phyloP scores from a whole-genome alignment of 2,888 invertebrate species.

The Apocheima hispidaria region DNA sequence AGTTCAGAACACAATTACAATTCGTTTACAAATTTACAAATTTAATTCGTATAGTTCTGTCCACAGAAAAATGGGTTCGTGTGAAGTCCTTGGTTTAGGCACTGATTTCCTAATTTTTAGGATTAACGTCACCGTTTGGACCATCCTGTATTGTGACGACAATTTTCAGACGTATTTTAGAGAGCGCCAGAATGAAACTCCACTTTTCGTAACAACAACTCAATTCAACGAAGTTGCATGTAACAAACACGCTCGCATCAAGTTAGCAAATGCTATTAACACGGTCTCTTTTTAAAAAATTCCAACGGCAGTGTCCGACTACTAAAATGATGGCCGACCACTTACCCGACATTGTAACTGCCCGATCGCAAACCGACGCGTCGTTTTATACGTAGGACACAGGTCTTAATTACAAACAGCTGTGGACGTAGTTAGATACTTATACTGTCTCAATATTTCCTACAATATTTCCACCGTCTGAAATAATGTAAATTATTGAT shows the following conservation, averaged over 20 bases:
- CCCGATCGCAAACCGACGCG: slow-evolving; percentile 38
- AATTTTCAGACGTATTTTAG: slow-evolving; percentile 14
- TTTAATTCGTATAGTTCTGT: no score
- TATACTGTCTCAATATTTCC: background rate
- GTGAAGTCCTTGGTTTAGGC: no score
- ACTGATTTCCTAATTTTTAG: no score
- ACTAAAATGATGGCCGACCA: slow-evolving; percentile 41
- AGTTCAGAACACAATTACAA: background rate
- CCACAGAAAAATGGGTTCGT: no score
- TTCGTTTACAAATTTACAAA: background rate
- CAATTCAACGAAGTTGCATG: slow-evolving; percentile 25
- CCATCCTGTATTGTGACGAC: slow-evolving; percentile 5
- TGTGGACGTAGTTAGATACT: slow-evolving; percentile 8
- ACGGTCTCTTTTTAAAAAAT: slow-evolving; percentile 36
- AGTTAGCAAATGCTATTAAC: slow-evolving; percentile 37
- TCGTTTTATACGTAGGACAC: slow-evolving; percentile 50
- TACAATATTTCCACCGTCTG: background rate
- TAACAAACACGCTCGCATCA: slow-evolving; percentile 28
- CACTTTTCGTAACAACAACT: slow-evolving; percentile 26
- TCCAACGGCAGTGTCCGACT: slow-evolving; percentile 22
- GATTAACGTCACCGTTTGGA: no score
- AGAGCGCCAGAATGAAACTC: slow-evolving; percentile 23
- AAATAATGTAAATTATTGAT: no score
- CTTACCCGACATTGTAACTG: slow-evolving; percentile 41
- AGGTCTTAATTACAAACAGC: slow-evolving; percentile 61